phyloP scores from a whole-genome alignment of 2,797 vertebrate genomes.

The Girardinus metallicus region DNA sequence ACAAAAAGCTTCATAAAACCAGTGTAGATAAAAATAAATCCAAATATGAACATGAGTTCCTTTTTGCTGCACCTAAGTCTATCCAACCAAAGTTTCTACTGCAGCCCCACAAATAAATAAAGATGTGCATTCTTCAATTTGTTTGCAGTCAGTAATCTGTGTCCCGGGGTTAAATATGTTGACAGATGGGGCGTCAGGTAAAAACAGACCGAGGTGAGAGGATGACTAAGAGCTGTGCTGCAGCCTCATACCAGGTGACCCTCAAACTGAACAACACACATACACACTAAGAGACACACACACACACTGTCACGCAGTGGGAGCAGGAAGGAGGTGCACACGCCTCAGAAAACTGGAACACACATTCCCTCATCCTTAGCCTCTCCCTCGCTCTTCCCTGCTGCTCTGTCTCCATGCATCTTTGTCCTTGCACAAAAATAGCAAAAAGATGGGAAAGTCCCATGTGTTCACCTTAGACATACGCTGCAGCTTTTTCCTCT shows the following conservation, averaged over 20 bases:
- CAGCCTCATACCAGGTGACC: conserved; percentile 71
- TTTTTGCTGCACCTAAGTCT: neutral
- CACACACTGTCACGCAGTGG: conserved; percentile 47
- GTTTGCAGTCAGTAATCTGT: conserved; percentile 48
- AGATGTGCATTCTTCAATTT: conserved; percentile 50
- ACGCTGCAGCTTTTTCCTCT: conserved; percentile 15
- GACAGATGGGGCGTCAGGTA: conserved; percentile 74
- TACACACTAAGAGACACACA: conserved; percentile 2
- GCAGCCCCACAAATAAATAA: conserved; percentile 2
- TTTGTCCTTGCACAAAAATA: conserved; percentile 77
- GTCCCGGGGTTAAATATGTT: conserved; percentile 49
- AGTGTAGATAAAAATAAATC: neutral
- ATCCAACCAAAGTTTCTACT: conserved; percentile 34
- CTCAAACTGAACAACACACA: conserved; percentile 45
- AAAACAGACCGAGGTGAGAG: conserved; percentile 67
- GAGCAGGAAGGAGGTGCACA: conserved; percentile 68
- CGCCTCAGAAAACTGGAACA: conserved; percentile 73
- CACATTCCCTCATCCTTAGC: conserved; percentile 54
- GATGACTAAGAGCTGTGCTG: conserved; percentile 65
- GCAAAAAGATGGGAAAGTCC: conserved; percentile 63
- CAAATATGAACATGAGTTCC: neutral
- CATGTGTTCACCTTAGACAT: conserved; percentile 54
- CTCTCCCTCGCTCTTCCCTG: conserved; percentile 40
- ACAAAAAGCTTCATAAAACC: neutral
- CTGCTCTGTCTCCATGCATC: conserved; percentile 57